Base-by-base conservation (phyloP, 2,113 vertebrate species). In the Rostratula benghalensis region DNA sequence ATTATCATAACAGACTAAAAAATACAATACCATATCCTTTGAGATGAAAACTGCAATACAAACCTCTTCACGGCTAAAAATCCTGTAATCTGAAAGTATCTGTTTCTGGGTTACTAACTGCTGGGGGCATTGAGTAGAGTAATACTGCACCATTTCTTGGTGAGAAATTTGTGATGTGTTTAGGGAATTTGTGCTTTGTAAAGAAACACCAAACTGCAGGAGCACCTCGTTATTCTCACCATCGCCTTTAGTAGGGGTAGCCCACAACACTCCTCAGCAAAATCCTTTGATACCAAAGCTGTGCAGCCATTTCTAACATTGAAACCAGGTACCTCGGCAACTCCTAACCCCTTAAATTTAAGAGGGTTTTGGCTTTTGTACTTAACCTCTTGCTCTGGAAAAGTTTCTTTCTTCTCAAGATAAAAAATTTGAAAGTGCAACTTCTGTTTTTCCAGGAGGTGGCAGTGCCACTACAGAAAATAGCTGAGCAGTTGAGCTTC, bases 401-500 rank as follows among this genome's bases (percentile, higher is more conserved):
- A 95, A 96, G 75, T 94, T 96, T 93, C 35, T 67, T 92, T 89
- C 50, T 31, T 59, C 50, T 74, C 57, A 78, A 96, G 76, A 70
- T 39, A 61, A 80, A 85, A 93, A 69, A 63, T 91, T n/a, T 59
- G 53, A 77, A 70, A 61, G 95, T 77, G 92, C 76, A 60, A 28
- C 67, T 85, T 67, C 70, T 6, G 30, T 87, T 84, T 93, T 81
- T 93, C 97, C 97, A 98, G 95, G 81, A 97, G 97, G 88, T 98
- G 97, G 97, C 97, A 97, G 95, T 97, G 92, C 94, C 86, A 88
- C 74, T 97, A 96, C 93, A 95, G 96, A 88, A 95, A 97, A 94
- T 7, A 91, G n/a, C 75, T 17, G 37, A 79, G 64, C 3, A 0
- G 63, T n/a, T 64, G 35, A 2, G 37, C 68, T 89, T 10, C 80